These are phyloP conservation scores for Rhineura floridana DNA, from an alignment of 2,113 vertebrate species.

Conservation along the genomic window DNA sequence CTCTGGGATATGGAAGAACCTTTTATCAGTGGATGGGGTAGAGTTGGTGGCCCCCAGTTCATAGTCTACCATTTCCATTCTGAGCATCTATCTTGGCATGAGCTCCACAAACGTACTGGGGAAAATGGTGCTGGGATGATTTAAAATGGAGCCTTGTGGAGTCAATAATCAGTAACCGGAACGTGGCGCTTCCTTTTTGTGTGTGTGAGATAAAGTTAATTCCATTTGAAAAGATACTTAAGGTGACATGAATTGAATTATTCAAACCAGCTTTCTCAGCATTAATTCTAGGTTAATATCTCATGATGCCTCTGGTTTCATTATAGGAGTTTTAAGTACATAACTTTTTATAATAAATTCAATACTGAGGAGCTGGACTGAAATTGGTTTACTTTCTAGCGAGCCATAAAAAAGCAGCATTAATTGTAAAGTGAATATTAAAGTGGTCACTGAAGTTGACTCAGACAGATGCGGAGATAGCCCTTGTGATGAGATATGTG, in stretches of 20 bases:
- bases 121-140: slow-evolving; percentile 59
- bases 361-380: slow-evolving; percentile 68
- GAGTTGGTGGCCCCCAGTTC: background rate
- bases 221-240: slow-evolving; percentile 76
- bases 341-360: slow-evolving; percentile 79
- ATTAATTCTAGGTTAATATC: slow-evolving; percentile 75
- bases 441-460: slow-evolving; percentile 69
- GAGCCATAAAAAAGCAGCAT: slow-evolving; percentile 72
- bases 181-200: slow-evolving; percentile 63
- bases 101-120: slow-evolving; percentile 49
- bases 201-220: slow-evolving; percentile 71
- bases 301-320: slow-evolving; percentile 74
- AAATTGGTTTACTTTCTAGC: slow-evolving; percentile 76
- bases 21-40: background rate
- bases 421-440: slow-evolving; percentile 76
- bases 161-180: slow-evolving; percentile 72
- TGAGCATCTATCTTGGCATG: background rate
- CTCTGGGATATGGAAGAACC: background rate
- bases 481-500: slow-evolving; percentile 19
- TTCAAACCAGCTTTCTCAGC: slow-evolving; percentile 73
- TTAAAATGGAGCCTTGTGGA: slow-evolving; percentile 56
- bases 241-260: slow-evolving; percentile 74
- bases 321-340: slow-evolving; percentile 75
- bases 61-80: background rate
- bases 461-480: slow-evolving; percentile 67